A percentile compares a stretch with the other conserved stretches of the same genome.
phyloP scores from a whole-genome alignment of 2,113 vertebrate genomes.

The Aspidoscelis tigris region DNA sequence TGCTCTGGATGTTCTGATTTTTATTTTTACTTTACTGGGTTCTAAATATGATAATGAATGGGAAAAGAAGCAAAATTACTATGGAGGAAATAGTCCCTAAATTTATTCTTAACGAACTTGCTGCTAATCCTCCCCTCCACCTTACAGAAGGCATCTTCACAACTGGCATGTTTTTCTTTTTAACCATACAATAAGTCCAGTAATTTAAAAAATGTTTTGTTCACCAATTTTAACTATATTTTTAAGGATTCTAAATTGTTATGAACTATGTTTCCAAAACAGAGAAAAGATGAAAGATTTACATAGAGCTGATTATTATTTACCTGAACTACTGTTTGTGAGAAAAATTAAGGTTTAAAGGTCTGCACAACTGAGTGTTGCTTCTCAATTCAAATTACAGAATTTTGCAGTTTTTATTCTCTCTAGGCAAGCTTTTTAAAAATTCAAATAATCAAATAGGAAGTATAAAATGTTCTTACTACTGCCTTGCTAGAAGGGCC shows the following conservation, averaged over 20 bases:
- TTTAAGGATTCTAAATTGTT: background rate
- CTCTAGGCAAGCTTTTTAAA: background rate
- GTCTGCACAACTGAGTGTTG: background rate
- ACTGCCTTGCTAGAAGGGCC: background rate
- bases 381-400: background rate
- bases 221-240: background rate
- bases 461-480: background rate
- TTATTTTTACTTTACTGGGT: background rate
- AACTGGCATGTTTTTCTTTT: background rate
- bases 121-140: too few relatives aligned
- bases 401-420: background rate
- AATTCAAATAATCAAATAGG: background rate
- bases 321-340: background rate
- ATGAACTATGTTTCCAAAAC: background rate
- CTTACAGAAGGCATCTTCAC: background rate
- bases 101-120: background rate
- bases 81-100: background rate
- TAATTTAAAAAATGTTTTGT: background rate
- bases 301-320: background rate
- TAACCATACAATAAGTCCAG: background rate
- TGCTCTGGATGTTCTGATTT: background rate
- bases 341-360: background rate
- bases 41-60: background rate
- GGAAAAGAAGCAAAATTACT: background rate
- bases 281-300: background rate